These are phyloP conservation scores for Phymastichus coffea DNA, from an alignment of 1,140 invertebrate genomes.

Conservation along the genomic window DNA sequence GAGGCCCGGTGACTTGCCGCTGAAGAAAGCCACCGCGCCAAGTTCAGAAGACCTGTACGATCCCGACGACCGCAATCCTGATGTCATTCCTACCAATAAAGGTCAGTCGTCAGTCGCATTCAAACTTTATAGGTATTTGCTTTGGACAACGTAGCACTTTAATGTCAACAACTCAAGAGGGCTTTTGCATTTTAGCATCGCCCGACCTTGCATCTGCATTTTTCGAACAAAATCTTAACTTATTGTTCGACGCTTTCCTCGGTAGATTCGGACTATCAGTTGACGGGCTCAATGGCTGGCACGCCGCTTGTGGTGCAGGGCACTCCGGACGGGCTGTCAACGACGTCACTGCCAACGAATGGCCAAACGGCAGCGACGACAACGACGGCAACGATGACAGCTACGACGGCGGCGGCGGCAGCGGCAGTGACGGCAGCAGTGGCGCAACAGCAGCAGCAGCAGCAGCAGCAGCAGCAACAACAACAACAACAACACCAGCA, in stretches of 20 bases:
- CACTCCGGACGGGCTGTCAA: conserved; percentile 51
- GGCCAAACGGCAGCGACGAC: conserved; percentile 49
- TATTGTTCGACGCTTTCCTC: conserved; percentile 10
- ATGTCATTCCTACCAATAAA: conserved; percentile 84
- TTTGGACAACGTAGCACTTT: too few species aligned
- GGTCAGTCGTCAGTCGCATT: conserved; percentile 68
- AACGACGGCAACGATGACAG: not conserved
- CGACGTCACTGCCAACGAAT: conserved; percentile 45
- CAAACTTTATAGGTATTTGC: too few species aligned
- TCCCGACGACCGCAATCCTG: conserved; percentile 79
- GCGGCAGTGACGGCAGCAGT: conserved; percentile 17
- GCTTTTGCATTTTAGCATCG: too few species aligned
- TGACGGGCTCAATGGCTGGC: conserved; percentile 60
- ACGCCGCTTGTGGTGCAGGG: conserved; percentile 55
- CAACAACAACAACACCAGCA: conserved; percentile 20
- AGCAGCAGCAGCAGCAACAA: conserved; percentile 33
- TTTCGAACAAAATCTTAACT: too few species aligned
- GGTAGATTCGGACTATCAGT: conserved; percentile 67
- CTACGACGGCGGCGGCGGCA: not conserved
- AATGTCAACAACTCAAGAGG: too few species aligned
- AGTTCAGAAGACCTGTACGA: conserved; percentile 71
- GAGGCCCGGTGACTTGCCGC: conserved; percentile 63
- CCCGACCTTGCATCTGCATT: too few species aligned
- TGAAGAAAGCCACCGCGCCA: conserved; percentile 69
- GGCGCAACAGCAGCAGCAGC: conserved; percentile 48